Conservation (phyloP, 2,888 invertebrate species). For the Glyphotaelius pellucidus region DNA sequence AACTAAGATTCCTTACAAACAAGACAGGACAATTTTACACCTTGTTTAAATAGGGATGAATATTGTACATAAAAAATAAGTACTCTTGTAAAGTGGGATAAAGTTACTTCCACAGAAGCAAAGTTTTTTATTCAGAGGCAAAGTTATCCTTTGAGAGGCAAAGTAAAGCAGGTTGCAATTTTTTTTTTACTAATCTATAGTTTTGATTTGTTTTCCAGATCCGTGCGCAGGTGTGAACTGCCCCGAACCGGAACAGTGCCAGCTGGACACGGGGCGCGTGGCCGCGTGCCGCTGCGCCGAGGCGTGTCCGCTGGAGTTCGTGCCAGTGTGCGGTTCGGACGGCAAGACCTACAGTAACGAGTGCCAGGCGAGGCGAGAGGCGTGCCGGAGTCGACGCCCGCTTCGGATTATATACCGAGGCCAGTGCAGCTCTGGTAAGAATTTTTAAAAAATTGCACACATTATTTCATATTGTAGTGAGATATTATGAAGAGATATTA, state of each 20-base stretch:
- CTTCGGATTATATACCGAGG: conserved; percentile 89
- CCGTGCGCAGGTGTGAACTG: conserved; percentile 90
- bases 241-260: conserved; percentile 89
- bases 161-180: neutral
- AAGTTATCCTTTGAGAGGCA: neutral
- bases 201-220: conserved; percentile 79
- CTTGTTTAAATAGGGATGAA: too few species aligned
- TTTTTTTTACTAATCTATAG: neutral
- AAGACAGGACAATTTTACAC: too few species aligned
- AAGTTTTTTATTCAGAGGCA: neutral
- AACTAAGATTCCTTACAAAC: too few species aligned
- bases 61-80: too few species aligned
- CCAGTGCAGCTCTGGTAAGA: conserved; percentile 88
- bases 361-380: conserved; percentile 88
- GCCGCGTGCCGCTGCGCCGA: conserved; percentile 90
- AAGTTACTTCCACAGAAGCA: too few species aligned
- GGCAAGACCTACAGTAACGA: conserved; percentile 91
- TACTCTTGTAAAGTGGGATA: too few species aligned
- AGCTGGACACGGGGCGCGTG: conserved; percentile 86
- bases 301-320: conserved; percentile 87
- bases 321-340: conserved; percentile 87
- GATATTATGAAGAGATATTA: too few species aligned
- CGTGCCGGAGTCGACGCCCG: conserved; percentile 86
- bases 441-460: neutral
- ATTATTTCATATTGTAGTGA: neutral